phyloP scores from a whole-genome alignment of 2,113 vertebrate species.

The Psilopogon haemacephalus region DNA sequence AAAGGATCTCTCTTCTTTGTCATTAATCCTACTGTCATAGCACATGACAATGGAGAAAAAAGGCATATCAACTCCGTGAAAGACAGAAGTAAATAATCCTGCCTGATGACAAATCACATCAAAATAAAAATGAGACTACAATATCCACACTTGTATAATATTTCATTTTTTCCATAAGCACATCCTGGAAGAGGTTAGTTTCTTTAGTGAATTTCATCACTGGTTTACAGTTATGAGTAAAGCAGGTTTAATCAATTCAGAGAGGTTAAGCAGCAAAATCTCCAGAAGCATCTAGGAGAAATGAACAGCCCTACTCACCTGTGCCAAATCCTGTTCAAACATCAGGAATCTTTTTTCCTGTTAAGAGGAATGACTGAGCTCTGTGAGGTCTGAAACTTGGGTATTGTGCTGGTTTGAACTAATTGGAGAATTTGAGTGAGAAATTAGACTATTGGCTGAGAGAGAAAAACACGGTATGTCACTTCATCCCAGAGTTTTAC shows the following conservation, averaged over 20 bases:
- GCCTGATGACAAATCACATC: not conserved
- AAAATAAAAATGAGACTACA: not conserved
- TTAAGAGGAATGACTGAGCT: fast-evolving
- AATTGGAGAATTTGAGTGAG: too few relatives aligned
- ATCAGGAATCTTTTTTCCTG: not conserved
- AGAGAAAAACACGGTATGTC: too few relatives aligned
- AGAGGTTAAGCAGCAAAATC: not conserved
- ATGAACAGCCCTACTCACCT: fast-evolving
- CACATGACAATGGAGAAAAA: not conserved
- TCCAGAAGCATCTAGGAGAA: not conserved
- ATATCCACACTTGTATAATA: fast-evolving
- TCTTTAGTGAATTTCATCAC: not conserved
- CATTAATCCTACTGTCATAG: not conserved
- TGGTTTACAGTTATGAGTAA: not conserved
- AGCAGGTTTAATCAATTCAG: not conserved
- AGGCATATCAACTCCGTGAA: not conserved
- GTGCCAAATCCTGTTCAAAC: not conserved
- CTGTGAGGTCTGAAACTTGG: not conserved
- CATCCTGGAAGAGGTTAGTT: not conserved
- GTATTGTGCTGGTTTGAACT: too few relatives aligned
- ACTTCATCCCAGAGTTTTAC: too few relatives aligned
- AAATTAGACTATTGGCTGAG: too few relatives aligned
- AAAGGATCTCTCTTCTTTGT: not conserved
- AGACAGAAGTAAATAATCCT: not conserved
- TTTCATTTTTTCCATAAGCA: not conserved